phyloP scores from a whole-genome alignment of 2,113 vertebrate genomes.

The Myxocyprinus asiaticus region DNA sequence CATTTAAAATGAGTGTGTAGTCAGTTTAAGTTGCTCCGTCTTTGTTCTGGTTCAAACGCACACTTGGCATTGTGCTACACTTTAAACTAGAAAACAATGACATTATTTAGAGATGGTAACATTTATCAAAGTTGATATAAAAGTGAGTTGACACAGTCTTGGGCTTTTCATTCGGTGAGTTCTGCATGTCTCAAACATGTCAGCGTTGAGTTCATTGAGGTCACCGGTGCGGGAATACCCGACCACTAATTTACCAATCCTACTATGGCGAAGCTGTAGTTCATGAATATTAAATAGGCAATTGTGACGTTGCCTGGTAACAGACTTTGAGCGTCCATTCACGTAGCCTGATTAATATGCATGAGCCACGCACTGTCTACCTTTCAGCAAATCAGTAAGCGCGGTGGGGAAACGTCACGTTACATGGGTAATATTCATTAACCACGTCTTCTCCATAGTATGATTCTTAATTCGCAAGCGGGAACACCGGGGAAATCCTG shows the following conservation, averaged over 20 bases:
- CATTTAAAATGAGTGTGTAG: neutral
- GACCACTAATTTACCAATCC: neutral
- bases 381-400: neutral
- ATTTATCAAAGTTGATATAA: neutral
- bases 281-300: conserved; percentile 25
- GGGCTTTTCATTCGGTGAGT: conserved; percentile 9
- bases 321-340: conserved; percentile 6
- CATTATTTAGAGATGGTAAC: neutral
- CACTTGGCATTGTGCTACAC: neutral
- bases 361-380: neutral
- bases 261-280: neutral
- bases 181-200: conserved; percentile 39
- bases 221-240: conserved; percentile 2
- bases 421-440: neutral
- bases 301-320: conserved; percentile 25
- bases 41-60: conserved; percentile 21
- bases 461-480: neutral
- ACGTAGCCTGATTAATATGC: neutral
- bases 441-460: neutral
- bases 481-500: conserved; percentile 22
- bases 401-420: neutral
- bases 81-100: neutral
- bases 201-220: conserved; percentile 23
- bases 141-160: neutral
- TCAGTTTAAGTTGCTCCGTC: neutral